These are phyloP conservation scores for Anadara kagoshimensis DNA, from an alignment of 1,140 invertebrate species.

Conservation along the genomic window DNA sequence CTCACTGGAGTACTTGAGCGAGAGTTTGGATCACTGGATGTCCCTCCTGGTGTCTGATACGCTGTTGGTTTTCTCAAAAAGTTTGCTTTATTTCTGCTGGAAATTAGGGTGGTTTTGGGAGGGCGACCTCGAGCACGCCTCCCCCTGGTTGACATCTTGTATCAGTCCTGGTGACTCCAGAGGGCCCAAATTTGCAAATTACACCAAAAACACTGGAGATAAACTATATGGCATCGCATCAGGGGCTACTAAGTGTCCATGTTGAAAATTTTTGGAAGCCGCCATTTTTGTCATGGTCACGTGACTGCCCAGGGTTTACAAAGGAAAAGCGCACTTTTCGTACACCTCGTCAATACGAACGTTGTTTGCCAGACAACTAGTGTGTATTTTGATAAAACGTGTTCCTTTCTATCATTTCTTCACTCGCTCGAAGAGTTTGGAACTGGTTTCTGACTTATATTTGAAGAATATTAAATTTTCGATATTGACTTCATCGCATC, in stretches of 20 bases:
- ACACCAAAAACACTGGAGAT: not conserved
- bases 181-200: not conserved
- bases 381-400: too few species aligned
- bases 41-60: constrained; percentile 72
- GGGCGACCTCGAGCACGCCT: constrained; percentile 90
- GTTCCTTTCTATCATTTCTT: too few species aligned
- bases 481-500: too few species aligned
- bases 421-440: too few species aligned
- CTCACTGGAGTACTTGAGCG: constrained; percentile 83
- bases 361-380: too few species aligned
- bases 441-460: too few species aligned
- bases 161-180: constrained; percentile 19
- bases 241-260: constrained; percentile 63
- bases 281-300: constrained; percentile 73
- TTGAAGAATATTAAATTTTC: too few species aligned
- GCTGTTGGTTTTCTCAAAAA: constrained; percentile 94
- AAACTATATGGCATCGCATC: not conserved
- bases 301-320: constrained; percentile 53
- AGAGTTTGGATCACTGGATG: constrained; percentile 79
- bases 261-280: constrained; percentile 74
- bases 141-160: constrained; percentile 87
- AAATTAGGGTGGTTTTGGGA: constrained; percentile 89
- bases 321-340: too few species aligned
- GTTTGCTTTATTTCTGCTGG: constrained; percentile 81
- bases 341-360: too few species aligned